Evolutionary conservation across 1,140 invertebrate genomes (phyloP), one percentile per base, ranked within the genome.

Genomic region (Polypedilum pembai): DNA sequence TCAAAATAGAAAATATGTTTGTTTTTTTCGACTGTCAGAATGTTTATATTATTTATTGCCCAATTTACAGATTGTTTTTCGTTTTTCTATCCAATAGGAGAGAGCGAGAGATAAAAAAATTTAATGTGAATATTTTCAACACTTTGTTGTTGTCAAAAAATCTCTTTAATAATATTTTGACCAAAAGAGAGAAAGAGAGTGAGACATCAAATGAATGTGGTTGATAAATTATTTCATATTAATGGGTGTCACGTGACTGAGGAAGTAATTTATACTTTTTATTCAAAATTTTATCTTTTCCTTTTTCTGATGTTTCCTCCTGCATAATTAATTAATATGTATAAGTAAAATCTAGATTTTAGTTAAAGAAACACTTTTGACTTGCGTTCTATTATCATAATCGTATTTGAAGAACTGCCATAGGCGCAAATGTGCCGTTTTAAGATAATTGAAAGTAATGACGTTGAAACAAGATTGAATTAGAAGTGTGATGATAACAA

Each of bases 371-470:
- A n/a, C 8, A 56, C 12, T n/a, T 56, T 56, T 56, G n/a, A 56
- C n/a, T 12, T 15, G 3, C 4, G 12, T 56, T 45, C 41, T 15
- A 45, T 45, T 56, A 33, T 33, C n/a, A 56, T n/a, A 56, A 56
- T 56, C n/a, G 45, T 12, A 15, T 12, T 56, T 12, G 45, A 45
- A 45, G 15, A 12, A 45, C 45, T 56, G 45, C n/a, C 45, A 33
- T 56, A 56, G 45, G 12, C n/a, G 1, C 10, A 45, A 12, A 45
- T 56, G 12, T n/a, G n/a, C 12, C 45, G n/a, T 56, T 4, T n/a
- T n/a, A 56, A 33, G 45, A 56, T 56, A 56, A 56, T 56, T 56
- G n/a, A 56, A 56, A n/a, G 45, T n/a, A 56, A 56, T 56, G 45
- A 56, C 3, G 45, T 56, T 56, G 45, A 56, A 56, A 56, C 45